Evolutionary conservation across 2,113 vertebrate genomes (phyloP).

Genomic region (Mellivora capensis): DNA sequence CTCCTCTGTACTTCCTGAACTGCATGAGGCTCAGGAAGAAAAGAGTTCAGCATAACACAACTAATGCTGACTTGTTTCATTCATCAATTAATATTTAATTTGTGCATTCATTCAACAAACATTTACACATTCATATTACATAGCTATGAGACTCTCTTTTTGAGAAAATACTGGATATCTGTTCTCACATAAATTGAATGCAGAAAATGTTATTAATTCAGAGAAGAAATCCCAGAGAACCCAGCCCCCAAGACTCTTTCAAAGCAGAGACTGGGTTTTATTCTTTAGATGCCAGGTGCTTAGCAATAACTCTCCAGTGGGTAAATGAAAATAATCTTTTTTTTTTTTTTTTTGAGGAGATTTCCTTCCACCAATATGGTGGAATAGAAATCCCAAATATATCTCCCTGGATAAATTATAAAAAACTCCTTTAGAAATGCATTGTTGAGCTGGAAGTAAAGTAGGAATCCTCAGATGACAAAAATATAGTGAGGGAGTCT

Average conservation of each 20-base stretch:
- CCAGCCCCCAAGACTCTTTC: background rate
- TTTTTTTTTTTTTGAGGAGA: background rate
- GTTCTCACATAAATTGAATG: background rate
- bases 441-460: conserved; percentile 12
- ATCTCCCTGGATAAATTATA: background rate
- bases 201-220: background rate
- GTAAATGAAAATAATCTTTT: background rate
- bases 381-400: background rate
- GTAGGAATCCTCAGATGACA: background rate
- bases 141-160: background rate
- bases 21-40: background rate
- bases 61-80: background rate
- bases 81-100: conserved; percentile 2
- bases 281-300: background rate
- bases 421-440: background rate
- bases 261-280: background rate
- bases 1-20: background rate
- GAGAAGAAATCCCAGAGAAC: background rate
- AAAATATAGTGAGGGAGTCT: background rate
- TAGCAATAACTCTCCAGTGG: background rate
- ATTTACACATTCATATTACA: background rate
- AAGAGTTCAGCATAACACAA: background rate
- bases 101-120: background rate
- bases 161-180: background rate
- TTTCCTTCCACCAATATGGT: background rate